Evolutionary conservation across 2,888 invertebrate genomes (phyloP).

Genomic region (Mythimna vitellina): DNA sequence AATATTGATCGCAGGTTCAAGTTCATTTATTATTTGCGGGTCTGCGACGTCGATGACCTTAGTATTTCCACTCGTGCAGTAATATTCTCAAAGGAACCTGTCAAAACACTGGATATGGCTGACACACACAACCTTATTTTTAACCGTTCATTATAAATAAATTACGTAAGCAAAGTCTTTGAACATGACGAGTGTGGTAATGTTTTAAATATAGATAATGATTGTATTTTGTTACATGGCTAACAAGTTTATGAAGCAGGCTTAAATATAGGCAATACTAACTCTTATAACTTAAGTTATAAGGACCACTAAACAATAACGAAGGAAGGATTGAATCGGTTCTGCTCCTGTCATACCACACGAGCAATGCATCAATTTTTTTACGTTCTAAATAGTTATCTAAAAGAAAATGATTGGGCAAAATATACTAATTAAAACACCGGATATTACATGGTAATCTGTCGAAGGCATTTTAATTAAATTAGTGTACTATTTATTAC

Average conservation of each 20-base stretch:
- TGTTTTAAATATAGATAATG: constrained; percentile 54
- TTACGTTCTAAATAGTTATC: background rate
- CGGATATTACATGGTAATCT: background rate
- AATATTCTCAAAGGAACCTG: constrained; percentile 13
- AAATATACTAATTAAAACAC: background rate
- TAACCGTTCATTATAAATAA: constrained; percentile 27
- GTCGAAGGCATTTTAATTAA: constrained; percentile 1
- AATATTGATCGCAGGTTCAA: constrained; percentile 1
- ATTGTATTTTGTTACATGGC: constrained; percentile 26
- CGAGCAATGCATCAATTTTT: background rate
- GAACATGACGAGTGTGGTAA: constrained; percentile 32
- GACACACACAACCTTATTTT: constrained; percentile 22
- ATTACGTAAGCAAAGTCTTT: constrained; percentile 46
- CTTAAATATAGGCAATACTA: background rate
- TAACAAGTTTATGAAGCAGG: constrained; percentile 17
- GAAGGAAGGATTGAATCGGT: background rate
- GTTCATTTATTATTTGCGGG: constrained; percentile 32
- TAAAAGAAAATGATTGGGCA: background rate
- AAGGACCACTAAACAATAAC: background rate
- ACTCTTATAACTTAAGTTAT: background rate
- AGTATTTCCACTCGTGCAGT: constrained; percentile 8
- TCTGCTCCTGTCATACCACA: background rate
- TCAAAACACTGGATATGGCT: constrained; percentile 15
- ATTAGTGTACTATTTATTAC: background rate
- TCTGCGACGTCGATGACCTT: constrained; percentile 18